Conservation (phyloP, 2,113 vertebrate genomes). For the Atherinomorus stipes region DNA sequence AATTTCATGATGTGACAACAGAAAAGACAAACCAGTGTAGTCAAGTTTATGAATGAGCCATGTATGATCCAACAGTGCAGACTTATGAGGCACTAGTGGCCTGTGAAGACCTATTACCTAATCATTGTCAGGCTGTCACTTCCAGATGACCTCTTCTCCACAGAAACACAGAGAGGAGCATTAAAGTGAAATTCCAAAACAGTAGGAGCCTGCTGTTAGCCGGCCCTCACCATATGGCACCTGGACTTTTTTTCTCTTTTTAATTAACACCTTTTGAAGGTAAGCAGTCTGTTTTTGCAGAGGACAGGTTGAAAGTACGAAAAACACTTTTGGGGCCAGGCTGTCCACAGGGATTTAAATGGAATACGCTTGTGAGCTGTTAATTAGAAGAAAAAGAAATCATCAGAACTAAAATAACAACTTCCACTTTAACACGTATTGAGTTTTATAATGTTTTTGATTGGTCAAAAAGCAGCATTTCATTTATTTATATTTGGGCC, state of each 20-base stretch:
- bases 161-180: constrained; percentile 53
- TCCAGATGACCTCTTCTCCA: constrained; percentile 61
- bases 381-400: neutral
- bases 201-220: constrained; percentile 46
- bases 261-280: constrained; percentile 68
- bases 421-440: neutral
- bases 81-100: constrained; percentile 46
- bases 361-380: neutral
- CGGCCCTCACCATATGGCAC: constrained; percentile 59
- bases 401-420: constrained; percentile 7
- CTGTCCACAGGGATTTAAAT: neutral
- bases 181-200: constrained; percentile 49
- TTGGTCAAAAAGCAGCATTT: neutral
- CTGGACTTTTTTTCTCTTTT: constrained; percentile 32
- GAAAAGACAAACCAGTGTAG: neutral
- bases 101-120: constrained; percentile 64
- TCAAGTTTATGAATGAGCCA: constrained; percentile 16
- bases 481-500: neutral
- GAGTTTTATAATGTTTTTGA: neutral
- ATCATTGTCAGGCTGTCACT: constrained; percentile 69
- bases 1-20: constrained; percentile 8
- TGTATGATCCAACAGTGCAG: constrained; percentile 34
- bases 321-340: constrained; percentile 12
- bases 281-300: constrained; percentile 38
- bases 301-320: constrained; percentile 51